Base-by-base conservation (phyloP, 2,113 vertebrate species). In the Tyrannus savana region DNA sequence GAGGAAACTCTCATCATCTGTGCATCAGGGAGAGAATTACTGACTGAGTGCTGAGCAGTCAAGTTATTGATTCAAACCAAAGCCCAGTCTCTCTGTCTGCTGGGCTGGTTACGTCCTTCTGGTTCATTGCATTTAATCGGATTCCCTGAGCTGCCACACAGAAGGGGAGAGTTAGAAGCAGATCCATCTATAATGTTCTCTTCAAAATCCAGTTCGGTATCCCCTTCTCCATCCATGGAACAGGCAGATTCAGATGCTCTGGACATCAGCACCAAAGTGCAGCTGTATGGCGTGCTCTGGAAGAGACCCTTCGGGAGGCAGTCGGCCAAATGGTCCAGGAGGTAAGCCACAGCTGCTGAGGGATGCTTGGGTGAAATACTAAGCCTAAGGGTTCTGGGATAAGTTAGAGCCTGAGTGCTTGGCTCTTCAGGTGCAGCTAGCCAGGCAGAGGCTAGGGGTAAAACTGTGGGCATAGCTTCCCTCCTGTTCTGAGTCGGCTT, bases 201-300 rank as follows among this genome's bases (percentile, higher is more conserved):
- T 53, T 98, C 98, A 77, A 98, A 98, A 96, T 97, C 98, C 90
- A 98, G 96, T 78, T 98, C 98, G 1, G 97, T 98, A 39, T 98
- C 98, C 15, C 98, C 98, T 67, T 99, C 99, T 97, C 98, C 98
- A 0, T 99, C 98, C 94, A 99, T 99, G 98, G 99, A 99, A 96
- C 99, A 98, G 92, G 94, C 99, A 0, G 99, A 99, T 95, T 97
- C 98, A 2, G 98, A 99, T 39, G 98, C 97, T 67, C 90, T 99
- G 98, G 99, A 99, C 96, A 98, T 99, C 98, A 99, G 99, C 98
- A 99, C 99, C 96, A 99, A 99, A 97, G 99, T 99, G 98, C 99
- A 99, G 98, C 98, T 99, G 64, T 98, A 99, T 1, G 99, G 99
- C 0, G 98, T 99, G 52, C 98, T 99, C 97, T 99, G 99, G 99